phyloP scores from a whole-genome alignment of 1,140 invertebrate species.

The Magallana ariakensis region DNA sequence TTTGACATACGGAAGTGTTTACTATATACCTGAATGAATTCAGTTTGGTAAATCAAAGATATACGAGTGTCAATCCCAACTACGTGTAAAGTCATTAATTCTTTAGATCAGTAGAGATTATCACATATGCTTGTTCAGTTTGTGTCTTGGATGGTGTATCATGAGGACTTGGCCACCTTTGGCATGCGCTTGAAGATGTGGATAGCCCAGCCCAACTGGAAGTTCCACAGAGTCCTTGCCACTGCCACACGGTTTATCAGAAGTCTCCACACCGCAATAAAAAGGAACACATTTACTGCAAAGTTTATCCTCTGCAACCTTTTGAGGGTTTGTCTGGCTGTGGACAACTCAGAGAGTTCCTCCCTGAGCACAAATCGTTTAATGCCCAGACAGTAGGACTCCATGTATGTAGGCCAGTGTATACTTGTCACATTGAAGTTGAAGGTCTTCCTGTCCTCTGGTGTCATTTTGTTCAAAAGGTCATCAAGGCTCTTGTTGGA shows the following conservation, averaged over 20 bases:
- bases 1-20: too few relatives aligned
- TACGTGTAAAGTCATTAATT: too few relatives aligned
- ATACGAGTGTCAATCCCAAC: too few relatives aligned
- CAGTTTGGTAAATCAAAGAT: too few relatives aligned
- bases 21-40: too few relatives aligned
- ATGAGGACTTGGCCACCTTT: slow-evolving; percentile 60
- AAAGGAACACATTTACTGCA: slow-evolving; percentile 59
- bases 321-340: slow-evolving; percentile 70
- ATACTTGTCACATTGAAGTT: slow-evolving; percentile 74
- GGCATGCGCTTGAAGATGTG: slow-evolving; percentile 66
- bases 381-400: slow-evolving; percentile 76
- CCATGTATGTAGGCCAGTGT: slow-evolving; percentile 76
- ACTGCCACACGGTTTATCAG: slow-evolving; percentile 66
- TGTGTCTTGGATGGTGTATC: slow-evolving; percentile 27
- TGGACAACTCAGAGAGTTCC: slow-evolving; percentile 72
- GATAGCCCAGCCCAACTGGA: slow-evolving; percentile 64
- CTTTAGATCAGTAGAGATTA: neutral
- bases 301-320: slow-evolving; percentile 68
- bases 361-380: slow-evolving; percentile 78
- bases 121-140: neutral
- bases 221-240: slow-evolving; percentile 69
- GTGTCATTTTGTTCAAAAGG: slow-evolving; percentile 83
- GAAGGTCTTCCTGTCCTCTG: slow-evolving; percentile 82
- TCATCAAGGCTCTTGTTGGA: slow-evolving; percentile 86
- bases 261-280: slow-evolving; percentile 64